Conservation (phyloP, 2,888 invertebrate species). For the Chironomus riparius region DNA sequence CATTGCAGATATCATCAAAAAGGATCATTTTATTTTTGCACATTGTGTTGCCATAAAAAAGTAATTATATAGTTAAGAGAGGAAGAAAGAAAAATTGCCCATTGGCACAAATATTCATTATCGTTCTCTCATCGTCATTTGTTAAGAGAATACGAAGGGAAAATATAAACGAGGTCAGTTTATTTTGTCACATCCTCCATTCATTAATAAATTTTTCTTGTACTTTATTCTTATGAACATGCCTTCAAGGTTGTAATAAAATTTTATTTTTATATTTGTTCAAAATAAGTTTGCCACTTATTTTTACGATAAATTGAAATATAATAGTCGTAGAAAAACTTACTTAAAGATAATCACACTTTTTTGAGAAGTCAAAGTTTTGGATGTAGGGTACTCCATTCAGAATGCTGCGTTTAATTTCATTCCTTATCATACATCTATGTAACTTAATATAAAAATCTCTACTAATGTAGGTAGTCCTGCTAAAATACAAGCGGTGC, state of each 20-base stretch:
- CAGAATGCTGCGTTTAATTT: too few relatives aligned
- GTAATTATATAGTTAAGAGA: neutral
- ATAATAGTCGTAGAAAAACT: neutral
- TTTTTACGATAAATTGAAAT: neutral
- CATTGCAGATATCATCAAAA: neutral
- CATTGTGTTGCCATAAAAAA: neutral
- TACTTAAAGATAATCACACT: neutral
- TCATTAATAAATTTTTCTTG: neutral
- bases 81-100: neutral
- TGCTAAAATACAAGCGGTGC: too few relatives aligned
- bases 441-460: too few relatives aligned
- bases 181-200: neutral
- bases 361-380: neutral
- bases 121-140: neutral
- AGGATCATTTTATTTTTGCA: neutral
- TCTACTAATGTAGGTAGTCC: too few relatives aligned
- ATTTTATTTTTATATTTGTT: too few relatives aligned
- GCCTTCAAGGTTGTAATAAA: too few relatives aligned
- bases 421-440: too few relatives aligned
- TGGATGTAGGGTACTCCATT: too few relatives aligned
- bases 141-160: neutral
- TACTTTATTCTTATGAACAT: too few relatives aligned
- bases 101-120: slow-evolving; percentile 2
- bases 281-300: too few relatives aligned
- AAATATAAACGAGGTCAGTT: neutral